These are phyloP conservation scores for Napeogenes sylphis DNA, from an alignment of 2,888 invertebrate species.

Conservation along the genomic window DNA sequence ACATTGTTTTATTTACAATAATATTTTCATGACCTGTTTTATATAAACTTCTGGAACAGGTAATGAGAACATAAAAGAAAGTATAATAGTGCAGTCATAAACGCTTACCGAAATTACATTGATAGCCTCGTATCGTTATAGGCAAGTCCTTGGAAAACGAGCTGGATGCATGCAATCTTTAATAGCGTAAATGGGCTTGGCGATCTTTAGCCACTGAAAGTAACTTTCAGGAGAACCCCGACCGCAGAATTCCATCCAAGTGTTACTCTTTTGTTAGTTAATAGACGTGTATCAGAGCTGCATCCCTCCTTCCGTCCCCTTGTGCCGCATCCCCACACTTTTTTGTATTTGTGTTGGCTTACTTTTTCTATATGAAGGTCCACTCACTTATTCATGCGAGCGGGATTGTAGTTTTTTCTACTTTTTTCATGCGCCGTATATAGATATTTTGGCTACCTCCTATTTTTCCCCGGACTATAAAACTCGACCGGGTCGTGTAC, in stretches of 20 bases:
- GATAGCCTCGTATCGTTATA: conserved; percentile 8
- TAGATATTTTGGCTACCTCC: conserved; percentile 75
- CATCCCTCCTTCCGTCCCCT: conserved; percentile 40
- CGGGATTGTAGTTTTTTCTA: conserved; percentile 71
- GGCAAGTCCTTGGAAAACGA: conserved; percentile 9
- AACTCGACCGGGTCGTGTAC: conserved; percentile 71
- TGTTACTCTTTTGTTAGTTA: conserved; percentile 30
- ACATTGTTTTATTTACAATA: background rate
- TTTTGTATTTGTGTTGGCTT: conserved; percentile 61
- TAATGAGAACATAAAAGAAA: background rate
- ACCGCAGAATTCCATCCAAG: conserved; percentile 24
- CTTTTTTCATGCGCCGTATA: conserved; percentile 69
- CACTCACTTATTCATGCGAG: conserved; percentile 76
- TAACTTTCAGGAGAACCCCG: conserved; percentile 14
- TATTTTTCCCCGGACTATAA: conserved; percentile 75
- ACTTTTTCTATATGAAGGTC: conserved; percentile 71
- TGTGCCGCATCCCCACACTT: conserved; percentile 40
- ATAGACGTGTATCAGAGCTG: conserved; percentile 33
- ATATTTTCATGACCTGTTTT: conserved; percentile 5
- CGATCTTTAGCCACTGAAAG: conserved; percentile 5
- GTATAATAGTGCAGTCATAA: conserved; percentile 9
- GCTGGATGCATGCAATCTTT: conserved; percentile 14
- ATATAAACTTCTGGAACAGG: conserved; percentile 1
- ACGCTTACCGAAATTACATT: conserved; percentile 8
- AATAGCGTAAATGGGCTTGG: conserved; percentile 13